Evolutionary conservation across 2,113 vertebrate species (phyloP).

Genomic region (Prunella fulvescens): DNA sequence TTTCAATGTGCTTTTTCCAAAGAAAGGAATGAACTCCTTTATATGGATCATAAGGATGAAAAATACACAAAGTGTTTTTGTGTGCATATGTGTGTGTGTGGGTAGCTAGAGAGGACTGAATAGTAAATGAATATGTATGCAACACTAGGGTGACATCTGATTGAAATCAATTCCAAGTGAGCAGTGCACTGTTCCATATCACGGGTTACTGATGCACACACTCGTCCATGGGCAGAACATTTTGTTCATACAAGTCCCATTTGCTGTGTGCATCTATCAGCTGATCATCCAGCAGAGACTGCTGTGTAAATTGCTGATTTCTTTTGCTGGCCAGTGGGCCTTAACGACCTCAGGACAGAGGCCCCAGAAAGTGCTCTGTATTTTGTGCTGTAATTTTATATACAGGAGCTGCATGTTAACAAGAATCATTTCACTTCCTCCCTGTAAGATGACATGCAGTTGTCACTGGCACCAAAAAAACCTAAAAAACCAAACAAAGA

Average conservation of each 20-base stretch:
- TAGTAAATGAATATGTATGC: background rate
- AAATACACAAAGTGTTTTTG: background rate
- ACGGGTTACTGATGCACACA: accelerated
- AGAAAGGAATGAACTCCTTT: background rate
- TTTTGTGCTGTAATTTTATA: background rate
- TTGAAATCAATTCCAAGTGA: background rate
- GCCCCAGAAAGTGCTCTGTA: background rate
- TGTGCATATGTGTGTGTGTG: background rate
- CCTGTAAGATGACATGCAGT: background rate
- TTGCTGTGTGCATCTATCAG: background rate
- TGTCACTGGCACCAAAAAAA: background rate
- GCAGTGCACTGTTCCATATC: background rate
- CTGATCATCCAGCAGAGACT: background rate
- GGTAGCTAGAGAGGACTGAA: background rate
- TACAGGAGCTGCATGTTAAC: background rate
- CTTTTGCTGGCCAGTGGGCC: background rate
- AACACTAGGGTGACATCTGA: background rate
- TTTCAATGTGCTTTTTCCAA: background rate
- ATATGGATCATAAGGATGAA: background rate
- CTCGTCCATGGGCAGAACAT: background rate
- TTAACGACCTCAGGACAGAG: background rate
- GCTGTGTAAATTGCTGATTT: background rate
- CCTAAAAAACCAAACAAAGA: background rate
- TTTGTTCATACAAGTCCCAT: background rate
- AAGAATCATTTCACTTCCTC: background rate